Conservation (phyloP, 2,113 vertebrate species). For the Crypturellus undulatus region DNA sequence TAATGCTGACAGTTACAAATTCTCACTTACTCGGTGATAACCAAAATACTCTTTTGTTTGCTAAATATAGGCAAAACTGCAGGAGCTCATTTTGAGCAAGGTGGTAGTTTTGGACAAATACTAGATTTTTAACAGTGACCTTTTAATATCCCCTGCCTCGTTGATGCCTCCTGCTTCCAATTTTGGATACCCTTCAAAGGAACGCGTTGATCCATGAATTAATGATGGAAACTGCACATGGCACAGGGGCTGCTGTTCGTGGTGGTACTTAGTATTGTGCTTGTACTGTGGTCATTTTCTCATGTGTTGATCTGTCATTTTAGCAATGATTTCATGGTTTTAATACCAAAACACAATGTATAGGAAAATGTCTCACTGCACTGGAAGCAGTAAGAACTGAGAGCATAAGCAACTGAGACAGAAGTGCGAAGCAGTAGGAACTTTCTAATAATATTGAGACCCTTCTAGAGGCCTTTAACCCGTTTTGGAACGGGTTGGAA, state of each 20-base stretch:
- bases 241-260: neutral
- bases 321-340: neutral
- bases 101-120: neutral
- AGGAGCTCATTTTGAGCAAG: neutral
- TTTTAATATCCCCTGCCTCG: neutral
- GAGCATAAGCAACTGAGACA: neutral
- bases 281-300: neutral
- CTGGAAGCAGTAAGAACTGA: too few relatives aligned
- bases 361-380: neutral
- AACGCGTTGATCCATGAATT: neutral
- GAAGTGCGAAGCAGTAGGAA: neutral
- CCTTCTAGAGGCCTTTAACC: neutral
- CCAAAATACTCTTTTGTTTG: neutral
- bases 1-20: neutral
- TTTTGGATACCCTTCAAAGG: slow-evolving; percentile 35
- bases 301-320: neutral
- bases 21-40: neutral
- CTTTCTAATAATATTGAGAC: neutral
- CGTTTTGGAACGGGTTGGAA: neutral
- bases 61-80: neutral
- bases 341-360: neutral
- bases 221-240: neutral
- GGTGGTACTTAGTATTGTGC: neutral
- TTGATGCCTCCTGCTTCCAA: neutral
- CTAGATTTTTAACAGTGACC: neutral